phyloP scores from a whole-genome alignment of 2,113 vertebrate species.

The Dicentrarchus labrax region DNA sequence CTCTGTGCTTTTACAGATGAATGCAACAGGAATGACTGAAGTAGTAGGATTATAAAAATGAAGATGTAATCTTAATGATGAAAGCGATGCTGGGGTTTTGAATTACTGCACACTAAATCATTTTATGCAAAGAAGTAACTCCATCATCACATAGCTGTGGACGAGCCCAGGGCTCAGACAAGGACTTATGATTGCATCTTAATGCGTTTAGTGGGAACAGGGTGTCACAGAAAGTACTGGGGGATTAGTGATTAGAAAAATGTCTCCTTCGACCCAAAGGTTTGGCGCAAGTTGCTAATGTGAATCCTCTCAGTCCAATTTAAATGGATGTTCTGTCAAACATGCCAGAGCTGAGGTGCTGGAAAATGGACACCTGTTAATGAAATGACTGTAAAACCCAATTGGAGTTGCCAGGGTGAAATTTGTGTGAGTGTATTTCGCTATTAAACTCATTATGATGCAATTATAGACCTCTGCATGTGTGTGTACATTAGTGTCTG shows the following conservation, averaged over 20 bases:
- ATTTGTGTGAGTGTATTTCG: constrained; percentile 24
- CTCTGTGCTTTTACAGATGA: constrained; percentile 20
- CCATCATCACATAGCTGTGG: constrained; percentile 45
- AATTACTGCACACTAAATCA: constrained; percentile 64
- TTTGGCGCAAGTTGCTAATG: constrained; percentile 49
- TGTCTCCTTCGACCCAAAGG: constrained; percentile 24
- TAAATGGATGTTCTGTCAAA: constrained; percentile 64
- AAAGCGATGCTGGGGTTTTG: constrained; percentile 60
- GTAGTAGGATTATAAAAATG: constrained; percentile 45
- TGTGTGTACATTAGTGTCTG: neutral
- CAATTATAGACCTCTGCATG: neutral
- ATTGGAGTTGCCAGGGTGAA: constrained; percentile 16
- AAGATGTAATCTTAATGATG: constrained; percentile 55
- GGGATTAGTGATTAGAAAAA: constrained; percentile 58
- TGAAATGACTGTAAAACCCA: constrained; percentile 58
- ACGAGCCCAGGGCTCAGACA: constrained; percentile 23
- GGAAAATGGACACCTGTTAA: constrained; percentile 69
- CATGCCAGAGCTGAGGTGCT: constrained; percentile 39
- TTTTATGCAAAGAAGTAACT: constrained; percentile 69
- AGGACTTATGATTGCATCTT: constrained; percentile 43
- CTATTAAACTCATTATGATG: constrained; percentile 37
- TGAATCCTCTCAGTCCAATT: constrained; percentile 55
- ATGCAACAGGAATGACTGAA: constrained; percentile 27
- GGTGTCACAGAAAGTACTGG: constrained; percentile 56
- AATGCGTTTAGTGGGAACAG: constrained; percentile 65